Base-by-base conservation (phyloP, 2,888 invertebrate genomes). In the Meta bourneti region DNA sequence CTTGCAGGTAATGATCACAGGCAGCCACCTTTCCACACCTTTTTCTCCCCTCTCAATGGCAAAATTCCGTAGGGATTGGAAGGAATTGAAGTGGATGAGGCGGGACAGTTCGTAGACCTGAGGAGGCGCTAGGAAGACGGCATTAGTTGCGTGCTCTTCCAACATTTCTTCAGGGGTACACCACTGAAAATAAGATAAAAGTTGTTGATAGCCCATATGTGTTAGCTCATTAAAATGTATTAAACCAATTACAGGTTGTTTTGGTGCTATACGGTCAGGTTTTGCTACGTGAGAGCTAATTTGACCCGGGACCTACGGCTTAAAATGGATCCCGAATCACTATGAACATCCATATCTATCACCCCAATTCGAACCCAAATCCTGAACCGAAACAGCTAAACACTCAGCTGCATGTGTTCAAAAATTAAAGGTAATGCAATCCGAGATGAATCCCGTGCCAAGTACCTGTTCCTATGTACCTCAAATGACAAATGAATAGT, bases 51-150 rank as follows among this genome's bases (percentile, higher is more conserved):
- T 96, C 16, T 96, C 94, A 72, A 95, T 94, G 0, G 97, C 96
- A 95, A 97, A 97, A 71, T 95, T 94, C 9, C 96, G 94, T 49
- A 98, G 95, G 84, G 96, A 94, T 5, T 96, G 95, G 81, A 97
- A 94, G 79, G 96, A 95, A 7, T 94, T 94, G 93, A 97, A 96
- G 92, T 96, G 95, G 0, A 95, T 94, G 49, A 97, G 95, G 82
- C 97, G 96, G 13, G 95, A 95, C 1, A 97, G 94, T 95, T 98
- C 98, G 94, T 97, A 97, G 83, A 96, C 95, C 95, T 98, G 98
- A 0, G 98, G 98, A 2, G 97, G 97, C 79, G 96, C 96, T 16
- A 98, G 94, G 87, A 95, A 94, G 48, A 96, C 94, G 91, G 95
- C 94, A 49, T 95, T 94, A 8, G 94, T 94, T n/a, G 93, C 93